A percentile compares a stretch with the other conserved stretches of the same genome.
Conservation (phyloP, 2,888 invertebrate genomes). For the Eupithecia tripunctaria region DNA sequence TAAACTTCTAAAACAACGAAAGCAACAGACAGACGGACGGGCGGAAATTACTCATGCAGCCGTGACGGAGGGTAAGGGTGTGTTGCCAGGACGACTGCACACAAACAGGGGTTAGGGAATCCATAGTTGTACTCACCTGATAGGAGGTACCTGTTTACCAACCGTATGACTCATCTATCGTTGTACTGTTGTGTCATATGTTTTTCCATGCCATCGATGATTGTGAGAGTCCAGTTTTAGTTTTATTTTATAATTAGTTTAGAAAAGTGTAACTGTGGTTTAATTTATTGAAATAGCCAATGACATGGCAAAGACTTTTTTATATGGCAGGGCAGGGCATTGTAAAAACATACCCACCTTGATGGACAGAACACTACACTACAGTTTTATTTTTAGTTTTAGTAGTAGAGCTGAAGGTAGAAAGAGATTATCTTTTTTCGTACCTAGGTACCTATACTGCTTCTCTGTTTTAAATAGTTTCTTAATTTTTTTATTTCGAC, state of each 20-base stretch:
- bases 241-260: too few species aligned
- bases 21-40: constrained; percentile 53
- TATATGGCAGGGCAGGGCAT: not conserved
- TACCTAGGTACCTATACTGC: not conserved
- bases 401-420: not conserved
- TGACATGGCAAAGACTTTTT: not conserved
- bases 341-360: too few species aligned
- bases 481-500: too few species aligned
- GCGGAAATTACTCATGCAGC: constrained; percentile 72
- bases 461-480: too few species aligned
- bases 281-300: too few species aligned
- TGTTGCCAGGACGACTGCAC: constrained; percentile 73
- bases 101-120: constrained; percentile 78
- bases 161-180: constrained; percentile 24
- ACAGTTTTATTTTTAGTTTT: too few species aligned
- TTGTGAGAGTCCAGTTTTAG: not conserved
- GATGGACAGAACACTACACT: too few species aligned
- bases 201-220: not conserved
- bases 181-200: not conserved
- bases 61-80: constrained; percentile 31
- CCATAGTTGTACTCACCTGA: constrained; percentile 49
- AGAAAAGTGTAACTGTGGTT: not conserved
- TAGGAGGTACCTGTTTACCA: not conserved
- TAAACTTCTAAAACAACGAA: constrained; percentile 42
- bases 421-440: too few species aligned